These are phyloP conservation scores for Bombus sylvicola DNA, from an alignment of 1,140 invertebrate species.

Conservation along the genomic window DNA sequence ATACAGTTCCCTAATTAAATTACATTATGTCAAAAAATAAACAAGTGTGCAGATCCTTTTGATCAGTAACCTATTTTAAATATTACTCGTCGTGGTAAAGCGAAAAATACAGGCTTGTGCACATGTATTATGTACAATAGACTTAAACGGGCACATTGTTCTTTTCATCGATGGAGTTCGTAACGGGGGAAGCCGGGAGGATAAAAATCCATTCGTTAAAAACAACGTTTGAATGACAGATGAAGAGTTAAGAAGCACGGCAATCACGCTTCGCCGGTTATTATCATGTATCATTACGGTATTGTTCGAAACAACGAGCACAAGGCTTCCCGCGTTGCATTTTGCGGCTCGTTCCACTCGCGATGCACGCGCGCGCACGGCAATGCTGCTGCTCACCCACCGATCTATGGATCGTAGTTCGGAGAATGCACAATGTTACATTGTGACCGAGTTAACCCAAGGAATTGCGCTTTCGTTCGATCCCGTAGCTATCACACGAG, in stretches of 20 bases:
- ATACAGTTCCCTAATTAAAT: too few relatives aligned
- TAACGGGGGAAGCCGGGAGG: neutral
- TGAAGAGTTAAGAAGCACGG: conserved; percentile 57
- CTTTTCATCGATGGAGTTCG: neutral
- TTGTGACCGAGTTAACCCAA: neutral
- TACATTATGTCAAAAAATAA: too few relatives aligned
- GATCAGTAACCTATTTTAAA: neutral
- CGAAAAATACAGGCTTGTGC: neutral
- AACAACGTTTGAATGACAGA: conserved; percentile 37
- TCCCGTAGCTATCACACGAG: neutral
- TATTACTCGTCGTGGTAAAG: neutral
- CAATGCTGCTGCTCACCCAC: conserved; percentile 1
- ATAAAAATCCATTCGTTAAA: conserved; percentile 46
- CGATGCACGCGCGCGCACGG: neutral
- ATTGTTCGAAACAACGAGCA: conserved; percentile 64
- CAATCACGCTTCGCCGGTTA: conserved; percentile 54
- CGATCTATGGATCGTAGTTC: conserved; percentile 36
- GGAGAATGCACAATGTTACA: neutral
- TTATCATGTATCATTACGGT: conserved; percentile 62
- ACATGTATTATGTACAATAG: neutral
- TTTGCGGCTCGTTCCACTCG: conserved; percentile 43
- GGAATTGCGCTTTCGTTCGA: conserved; percentile 12
- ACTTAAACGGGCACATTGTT: conserved; percentile 41
- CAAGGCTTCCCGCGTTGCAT: conserved; percentile 57
- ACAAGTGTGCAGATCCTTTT: too few relatives aligned